A percentile compares a stretch with the other conserved stretches of the same genome.
Conservation (phyloP, 2,113 vertebrate genomes). For the Mormyrus lacerda region DNA sequence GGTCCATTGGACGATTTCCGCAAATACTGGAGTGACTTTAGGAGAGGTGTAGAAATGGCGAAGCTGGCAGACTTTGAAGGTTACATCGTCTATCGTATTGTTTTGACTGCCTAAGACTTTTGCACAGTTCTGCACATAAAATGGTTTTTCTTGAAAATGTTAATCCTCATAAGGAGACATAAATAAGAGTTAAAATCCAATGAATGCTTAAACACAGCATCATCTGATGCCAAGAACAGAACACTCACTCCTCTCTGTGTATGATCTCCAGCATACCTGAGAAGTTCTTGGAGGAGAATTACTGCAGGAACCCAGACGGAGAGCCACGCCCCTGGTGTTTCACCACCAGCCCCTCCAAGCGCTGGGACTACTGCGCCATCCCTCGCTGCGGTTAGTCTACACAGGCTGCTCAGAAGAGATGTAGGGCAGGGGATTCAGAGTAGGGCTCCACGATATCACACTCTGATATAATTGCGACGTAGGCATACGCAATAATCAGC, state of each 20-base stretch:
- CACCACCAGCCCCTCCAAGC: constrained; percentile 65
- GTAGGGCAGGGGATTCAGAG: background rate
- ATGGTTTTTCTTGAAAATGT: background rate
- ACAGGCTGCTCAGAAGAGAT: background rate
- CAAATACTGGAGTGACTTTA: background rate
- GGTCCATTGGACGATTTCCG: background rate
- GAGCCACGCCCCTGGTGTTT: constrained; percentile 89
- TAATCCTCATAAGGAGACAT: background rate
- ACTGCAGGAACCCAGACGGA: constrained; percentile 89
- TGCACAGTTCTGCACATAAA: background rate
- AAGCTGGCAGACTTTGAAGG: background rate
- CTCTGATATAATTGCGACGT: background rate
- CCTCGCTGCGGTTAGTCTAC: constrained; percentile 72
- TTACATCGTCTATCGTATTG: background rate
- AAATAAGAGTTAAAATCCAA: background rate
- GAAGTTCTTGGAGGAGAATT: constrained; percentile 81
- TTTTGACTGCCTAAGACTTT: background rate
- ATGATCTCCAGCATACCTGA: constrained; percentile 66
- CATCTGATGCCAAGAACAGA: background rate
- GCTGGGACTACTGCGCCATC: constrained; percentile 85
- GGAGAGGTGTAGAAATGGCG: background rate
- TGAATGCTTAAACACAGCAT: background rate
- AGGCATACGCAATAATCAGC: background rate
- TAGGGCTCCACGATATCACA: background rate
- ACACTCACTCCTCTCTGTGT: background rate